A percentile compares a stretch with the other conserved stretches of the same genome.
Evolutionary conservation across 2,797 vertebrate genomes (phyloP).

Genomic region (Adelosebastes latens): DNA sequence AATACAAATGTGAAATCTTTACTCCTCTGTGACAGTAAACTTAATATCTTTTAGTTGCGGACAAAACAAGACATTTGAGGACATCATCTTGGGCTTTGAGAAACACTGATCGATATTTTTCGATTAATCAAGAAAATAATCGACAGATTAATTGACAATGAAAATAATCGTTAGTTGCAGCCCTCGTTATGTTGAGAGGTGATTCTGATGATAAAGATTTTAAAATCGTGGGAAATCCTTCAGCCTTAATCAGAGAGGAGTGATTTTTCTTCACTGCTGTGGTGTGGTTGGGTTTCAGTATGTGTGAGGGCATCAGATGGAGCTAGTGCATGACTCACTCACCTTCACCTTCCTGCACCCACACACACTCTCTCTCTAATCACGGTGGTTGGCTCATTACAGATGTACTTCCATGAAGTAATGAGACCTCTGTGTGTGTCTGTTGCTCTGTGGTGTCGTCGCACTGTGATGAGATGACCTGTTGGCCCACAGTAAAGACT

Average conservation of each 20-base stretch:
- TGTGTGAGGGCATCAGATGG: neutral
- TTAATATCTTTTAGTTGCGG: rapidly evolving
- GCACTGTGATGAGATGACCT: slow-evolving; percentile 4
- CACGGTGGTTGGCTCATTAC: slow-evolving; percentile 3
- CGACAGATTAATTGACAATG: rapidly evolving
- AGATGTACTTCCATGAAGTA: neutral
- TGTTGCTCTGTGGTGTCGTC: neutral
- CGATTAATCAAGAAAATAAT: no score
- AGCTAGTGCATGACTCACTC: neutral
- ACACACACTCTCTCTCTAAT: neutral
- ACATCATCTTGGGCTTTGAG: rapidly evolving
- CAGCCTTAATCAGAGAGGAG: no score
- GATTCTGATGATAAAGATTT: no score
- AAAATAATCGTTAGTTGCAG: no score
- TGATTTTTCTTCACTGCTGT: no score
- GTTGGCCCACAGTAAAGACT: neutral
- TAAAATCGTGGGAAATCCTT: no score
- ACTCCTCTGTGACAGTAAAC: no score
- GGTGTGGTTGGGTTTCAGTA: no score
- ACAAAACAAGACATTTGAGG: no score
- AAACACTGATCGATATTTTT: no score
- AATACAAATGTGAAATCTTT: no score
- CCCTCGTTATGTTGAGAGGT: no score
- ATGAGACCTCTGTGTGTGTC: slow-evolving; percentile 16
- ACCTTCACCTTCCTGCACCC: neutral